Percentiles rank a stretch among this genome's conserved stretches.
These are phyloP conservation scores for Campylomormyrus tamandua DNA, from an alignment of 2,113 vertebrate genomes.

Conservation along the genomic window DNA sequence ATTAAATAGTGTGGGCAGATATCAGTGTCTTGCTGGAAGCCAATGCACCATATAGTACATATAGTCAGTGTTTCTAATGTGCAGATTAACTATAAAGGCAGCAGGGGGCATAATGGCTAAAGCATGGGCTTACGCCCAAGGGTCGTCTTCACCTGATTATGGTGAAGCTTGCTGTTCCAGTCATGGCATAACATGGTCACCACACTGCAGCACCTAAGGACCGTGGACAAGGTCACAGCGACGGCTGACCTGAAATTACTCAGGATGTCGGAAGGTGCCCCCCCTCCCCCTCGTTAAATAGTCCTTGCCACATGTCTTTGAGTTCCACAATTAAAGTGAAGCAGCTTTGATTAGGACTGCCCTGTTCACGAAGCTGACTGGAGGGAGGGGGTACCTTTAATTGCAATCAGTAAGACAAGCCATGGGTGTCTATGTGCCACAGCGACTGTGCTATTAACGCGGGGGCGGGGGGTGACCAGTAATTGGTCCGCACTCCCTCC, in stretches of 20 bases:
- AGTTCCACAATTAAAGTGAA: slow-evolving; percentile 13
- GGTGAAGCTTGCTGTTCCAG: not conserved
- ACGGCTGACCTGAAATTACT: not conserved
- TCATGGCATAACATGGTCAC: not conserved
- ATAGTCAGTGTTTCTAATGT: not conserved
- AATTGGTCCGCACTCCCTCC: slow-evolving; percentile 26
- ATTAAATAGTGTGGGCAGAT: not conserved
- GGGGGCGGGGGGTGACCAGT: slow-evolving; percentile 34
- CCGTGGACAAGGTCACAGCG: not conserved
- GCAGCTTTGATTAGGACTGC: slow-evolving; percentile 54
- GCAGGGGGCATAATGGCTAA: not conserved
- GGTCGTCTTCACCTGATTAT: not conserved
- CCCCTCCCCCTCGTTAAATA: not conserved
- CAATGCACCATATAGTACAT: not conserved
- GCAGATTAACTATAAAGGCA: not conserved
- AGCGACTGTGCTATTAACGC: slow-evolving; percentile 50
- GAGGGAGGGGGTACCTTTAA: slow-evolving; percentile 57
- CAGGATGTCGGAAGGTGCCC: not conserved
- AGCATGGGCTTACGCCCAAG: not conserved
- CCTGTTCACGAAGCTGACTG: slow-evolving; percentile 24
- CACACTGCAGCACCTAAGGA: not conserved
- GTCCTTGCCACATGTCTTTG: slow-evolving; percentile 19
- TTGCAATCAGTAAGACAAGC: slow-evolving; percentile 61
- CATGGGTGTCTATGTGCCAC: slow-evolving; percentile 27
- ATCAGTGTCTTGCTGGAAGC: not conserved